A percentile compares a stretch with the other conserved stretches of the same genome.
Evolutionary conservation across 2,888 invertebrate species (phyloP).

Genomic region (Dolichopus griseipennis): DNA sequence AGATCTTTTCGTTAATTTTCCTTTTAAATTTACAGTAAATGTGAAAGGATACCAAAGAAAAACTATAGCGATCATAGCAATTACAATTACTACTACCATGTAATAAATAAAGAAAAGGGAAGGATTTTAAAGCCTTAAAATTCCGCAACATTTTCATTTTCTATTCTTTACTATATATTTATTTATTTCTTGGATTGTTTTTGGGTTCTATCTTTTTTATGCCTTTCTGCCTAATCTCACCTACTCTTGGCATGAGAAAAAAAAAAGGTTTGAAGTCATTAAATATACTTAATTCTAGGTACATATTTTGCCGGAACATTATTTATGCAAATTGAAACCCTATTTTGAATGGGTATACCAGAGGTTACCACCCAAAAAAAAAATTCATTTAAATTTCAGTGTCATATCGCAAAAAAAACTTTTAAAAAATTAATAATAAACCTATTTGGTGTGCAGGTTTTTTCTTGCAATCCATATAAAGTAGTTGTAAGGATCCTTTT

Average conservation of each 20-base stretch:
- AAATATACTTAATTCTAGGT: neutral
- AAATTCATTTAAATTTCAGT: neutral
- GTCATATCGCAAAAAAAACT: neutral
- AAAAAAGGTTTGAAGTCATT: neutral
- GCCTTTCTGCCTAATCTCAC: neutral
- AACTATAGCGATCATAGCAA: no score
- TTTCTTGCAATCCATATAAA: no score
- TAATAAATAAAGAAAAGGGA: no score
- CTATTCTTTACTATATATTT: neutral
- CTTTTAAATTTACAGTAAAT: no score
- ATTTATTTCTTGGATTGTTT: neutral
- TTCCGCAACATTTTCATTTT: neutral
- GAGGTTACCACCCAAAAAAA: neutral
- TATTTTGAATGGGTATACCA: neutral
- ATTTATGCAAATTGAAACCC: constrained; percentile 6
- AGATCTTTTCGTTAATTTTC: no score
- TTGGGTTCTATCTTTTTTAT: neutral
- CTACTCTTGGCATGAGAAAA: no score
- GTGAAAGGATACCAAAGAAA: no score
- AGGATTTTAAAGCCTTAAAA: neutral
- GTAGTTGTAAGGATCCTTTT: no score
- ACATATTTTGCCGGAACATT: neutral
- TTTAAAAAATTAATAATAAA: no score
- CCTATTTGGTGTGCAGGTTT: no score
- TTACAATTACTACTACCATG: no score